These are phyloP conservation scores for Teleogryllus oceanicus DNA, from an alignment of 2,888 invertebrate genomes.

Conservation along the genomic window DNA sequence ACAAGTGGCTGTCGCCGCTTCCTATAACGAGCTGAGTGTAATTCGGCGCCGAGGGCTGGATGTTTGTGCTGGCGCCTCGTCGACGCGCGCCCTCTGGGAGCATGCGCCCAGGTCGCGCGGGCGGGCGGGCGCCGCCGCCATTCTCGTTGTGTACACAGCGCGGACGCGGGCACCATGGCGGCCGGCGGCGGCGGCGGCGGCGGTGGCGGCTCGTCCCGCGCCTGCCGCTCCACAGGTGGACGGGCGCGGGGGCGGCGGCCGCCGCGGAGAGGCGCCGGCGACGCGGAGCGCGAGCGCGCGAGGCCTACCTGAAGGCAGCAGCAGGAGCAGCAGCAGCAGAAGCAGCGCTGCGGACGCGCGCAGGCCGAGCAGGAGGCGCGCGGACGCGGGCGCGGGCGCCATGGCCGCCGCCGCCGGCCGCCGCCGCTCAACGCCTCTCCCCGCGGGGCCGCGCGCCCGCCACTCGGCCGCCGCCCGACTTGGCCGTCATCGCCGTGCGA, in stretches of 20 bases:
- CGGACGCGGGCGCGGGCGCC: conserved; percentile 1
- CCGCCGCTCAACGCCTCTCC: neutral
- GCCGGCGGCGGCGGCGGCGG: neutral
- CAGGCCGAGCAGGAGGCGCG: neutral
- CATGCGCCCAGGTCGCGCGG: no score
- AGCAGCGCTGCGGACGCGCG: neutral
- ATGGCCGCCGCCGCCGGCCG: neutral
- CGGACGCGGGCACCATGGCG: neutral
- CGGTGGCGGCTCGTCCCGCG: neutral
- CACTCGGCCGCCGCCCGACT: conserved; percentile 5
- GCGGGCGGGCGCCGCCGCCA: neutral
- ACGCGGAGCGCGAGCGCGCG: neutral
- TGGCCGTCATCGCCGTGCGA: neutral
- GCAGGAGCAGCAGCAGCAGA: neutral
- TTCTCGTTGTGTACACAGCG: neutral
- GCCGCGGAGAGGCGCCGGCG: neutral
- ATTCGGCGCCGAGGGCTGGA: neutral
- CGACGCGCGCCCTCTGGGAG: neutral
- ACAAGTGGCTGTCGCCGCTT: neutral
- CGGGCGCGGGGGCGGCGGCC: neutral
- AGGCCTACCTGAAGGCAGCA: neutral
- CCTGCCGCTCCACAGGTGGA: neutral
- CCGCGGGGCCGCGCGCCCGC: neutral
- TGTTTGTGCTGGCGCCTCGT: neutral
- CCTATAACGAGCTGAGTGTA: neutral